phyloP scores from a whole-genome alignment of 1,140 invertebrate species.

The Atta colombica region DNA sequence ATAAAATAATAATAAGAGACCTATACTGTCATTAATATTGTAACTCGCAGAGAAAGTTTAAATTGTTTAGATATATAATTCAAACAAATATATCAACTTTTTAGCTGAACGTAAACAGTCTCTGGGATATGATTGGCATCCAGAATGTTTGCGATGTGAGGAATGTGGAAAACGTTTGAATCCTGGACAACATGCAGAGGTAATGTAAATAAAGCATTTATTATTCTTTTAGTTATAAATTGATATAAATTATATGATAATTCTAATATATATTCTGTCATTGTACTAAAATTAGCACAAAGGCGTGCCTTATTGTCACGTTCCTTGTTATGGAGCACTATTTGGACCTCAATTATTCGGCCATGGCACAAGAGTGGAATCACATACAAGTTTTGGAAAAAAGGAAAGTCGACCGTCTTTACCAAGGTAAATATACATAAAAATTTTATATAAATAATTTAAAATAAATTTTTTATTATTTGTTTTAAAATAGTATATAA shows the following conservation, averaged over 20 bases:
- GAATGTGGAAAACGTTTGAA: slow-evolving; percentile 96
- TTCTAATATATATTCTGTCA: slow-evolving; percentile 16
- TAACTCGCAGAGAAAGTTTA: not conserved
- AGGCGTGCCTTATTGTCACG: slow-evolving; percentile 96
- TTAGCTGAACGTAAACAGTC: slow-evolving; percentile 96
- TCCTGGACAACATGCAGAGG: slow-evolving; percentile 96
- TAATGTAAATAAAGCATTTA: slow-evolving; percentile 76
- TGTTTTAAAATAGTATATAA: not conserved
- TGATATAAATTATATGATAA: not conserved
- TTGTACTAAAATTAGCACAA: slow-evolving; percentile 90
- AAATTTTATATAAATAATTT: not conserved
- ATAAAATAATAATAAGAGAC: not conserved
- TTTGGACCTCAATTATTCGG: slow-evolving; percentile 96
- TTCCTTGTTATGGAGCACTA: slow-evolving; percentile 95
- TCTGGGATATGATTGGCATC: slow-evolving; percentile 97
- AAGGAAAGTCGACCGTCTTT: slow-evolving; percentile 87
- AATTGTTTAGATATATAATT: not conserved
- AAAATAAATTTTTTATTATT: not conserved
- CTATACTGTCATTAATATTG: not conserved
- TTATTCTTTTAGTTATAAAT: not conserved
- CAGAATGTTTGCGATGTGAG: slow-evolving; percentile 95
- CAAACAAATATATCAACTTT: slow-evolving; percentile 40
- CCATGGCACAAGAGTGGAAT: slow-evolving; percentile 94
- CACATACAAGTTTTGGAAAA: slow-evolving; percentile 94
- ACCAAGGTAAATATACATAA: slow-evolving; percentile 78